phyloP scores from a whole-genome alignment of 2,797 vertebrate species.

The Delichon dasypus region DNA sequence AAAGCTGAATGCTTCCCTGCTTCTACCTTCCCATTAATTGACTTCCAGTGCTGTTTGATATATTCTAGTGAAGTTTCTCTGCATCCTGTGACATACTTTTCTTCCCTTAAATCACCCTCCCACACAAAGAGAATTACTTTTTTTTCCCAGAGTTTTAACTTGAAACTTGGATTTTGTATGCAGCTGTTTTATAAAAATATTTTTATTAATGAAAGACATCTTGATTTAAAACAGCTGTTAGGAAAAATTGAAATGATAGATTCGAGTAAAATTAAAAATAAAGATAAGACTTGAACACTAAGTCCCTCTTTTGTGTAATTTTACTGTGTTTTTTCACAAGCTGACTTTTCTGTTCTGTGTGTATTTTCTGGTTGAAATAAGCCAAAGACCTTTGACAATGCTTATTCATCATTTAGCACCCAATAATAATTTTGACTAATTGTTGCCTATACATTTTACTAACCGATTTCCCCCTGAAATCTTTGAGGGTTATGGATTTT shows the following conservation, averaged over 20 bases:
- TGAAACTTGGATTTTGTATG: neutral
- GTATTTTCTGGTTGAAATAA: neutral
- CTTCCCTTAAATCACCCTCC: neutral
- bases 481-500: neutral
- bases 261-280: neutral
- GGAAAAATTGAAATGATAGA: neutral
- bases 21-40: conserved; percentile 25
- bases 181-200: neutral
- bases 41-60: conserved; percentile 20
- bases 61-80: conserved; percentile 17
- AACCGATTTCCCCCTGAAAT: neutral
- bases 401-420: neutral
- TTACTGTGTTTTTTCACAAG: neutral
- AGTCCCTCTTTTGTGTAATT: neutral
- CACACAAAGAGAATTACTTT: neutral
- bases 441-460: neutral
- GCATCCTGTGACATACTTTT: neutral
- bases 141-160: neutral
- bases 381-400: neutral
- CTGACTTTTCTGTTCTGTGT: neutral
- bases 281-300: neutral
- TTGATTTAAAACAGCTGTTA: neutral
- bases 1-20: conserved; percentile 37
- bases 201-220: neutral
- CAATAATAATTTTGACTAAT: neutral